Conservation (phyloP, 1,140 invertebrate species). For the Bradysia coprophila region DNA sequence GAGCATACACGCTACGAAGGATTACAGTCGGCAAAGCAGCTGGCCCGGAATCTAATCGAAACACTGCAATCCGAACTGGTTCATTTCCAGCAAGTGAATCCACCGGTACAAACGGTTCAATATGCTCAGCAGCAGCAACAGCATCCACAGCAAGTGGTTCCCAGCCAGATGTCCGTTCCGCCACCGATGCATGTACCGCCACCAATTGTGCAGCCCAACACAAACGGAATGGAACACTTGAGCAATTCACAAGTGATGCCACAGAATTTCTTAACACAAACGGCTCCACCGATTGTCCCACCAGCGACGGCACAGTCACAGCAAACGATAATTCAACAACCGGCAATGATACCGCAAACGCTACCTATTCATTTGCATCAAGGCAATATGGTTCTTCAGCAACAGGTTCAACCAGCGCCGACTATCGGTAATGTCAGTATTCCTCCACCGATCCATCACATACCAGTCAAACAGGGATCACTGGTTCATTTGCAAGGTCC, state of each 20-base stretch:
- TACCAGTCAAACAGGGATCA: conserved; percentile 2
- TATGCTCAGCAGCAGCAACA: conserved; percentile 22
- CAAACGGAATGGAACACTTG: neutral
- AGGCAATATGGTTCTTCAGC: conserved; percentile 3
- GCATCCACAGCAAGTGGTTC: conserved; percentile 7
- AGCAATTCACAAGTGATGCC: neutral
- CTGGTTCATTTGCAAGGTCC: conserved; percentile 2
- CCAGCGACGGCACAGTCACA: neutral
- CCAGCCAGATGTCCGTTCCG: conserved; percentile 1
- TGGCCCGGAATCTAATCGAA: conserved; percentile 60
- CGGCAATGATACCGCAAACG: conserved; percentile 2
- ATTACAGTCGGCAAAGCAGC: conserved; percentile 49
- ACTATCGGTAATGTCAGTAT: conserved; percentile 1
- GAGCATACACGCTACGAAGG: conserved; percentile 50
- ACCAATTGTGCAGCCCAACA: conserved; percentile 1
- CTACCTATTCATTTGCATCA: conserved; percentile 3
- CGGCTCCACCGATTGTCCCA: neutral
- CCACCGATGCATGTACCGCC: conserved; percentile 3
- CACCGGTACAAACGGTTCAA: conserved; percentile 21
- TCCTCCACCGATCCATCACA: conserved; percentile 1
- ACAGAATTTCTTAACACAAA: conserved; percentile 3
- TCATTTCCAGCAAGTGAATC: conserved; percentile 36
- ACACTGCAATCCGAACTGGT: conserved; percentile 59
- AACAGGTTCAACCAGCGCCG: neutral
- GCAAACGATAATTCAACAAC: conserved; percentile 3